Evolutionary conservation across 2,797 vertebrate genomes (phyloP), one percentile per base, ranked within the genome.

Genomic region (Sarcoramphus papa): DNA sequence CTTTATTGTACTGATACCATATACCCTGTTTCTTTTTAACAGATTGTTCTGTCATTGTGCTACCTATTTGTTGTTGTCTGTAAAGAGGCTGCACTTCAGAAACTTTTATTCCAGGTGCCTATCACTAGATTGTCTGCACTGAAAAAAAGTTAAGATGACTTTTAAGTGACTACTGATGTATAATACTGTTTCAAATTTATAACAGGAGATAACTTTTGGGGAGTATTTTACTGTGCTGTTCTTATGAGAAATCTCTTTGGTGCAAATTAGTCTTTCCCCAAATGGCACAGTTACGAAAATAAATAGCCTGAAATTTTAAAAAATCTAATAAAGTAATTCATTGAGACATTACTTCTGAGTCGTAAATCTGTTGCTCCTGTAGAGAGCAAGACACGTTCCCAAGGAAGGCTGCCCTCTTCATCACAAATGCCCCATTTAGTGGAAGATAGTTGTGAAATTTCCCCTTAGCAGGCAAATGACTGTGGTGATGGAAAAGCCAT

Each of bases 311-410:
- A 74, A 59, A 20, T 37, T 64, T 6, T 8, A 50, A 65, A 45
- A 79, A 56, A 23, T 33, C 48, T 56, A 91, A 63, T 51, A 20
- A 70, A 62, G 10, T 62, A 62, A 77, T 37, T 70, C 1, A 62
- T 77, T 91, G 53, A 80, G 56, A 40, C 11, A 15, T 83, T 68
- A 80, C 43, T 80, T 82, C 33, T 62, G n/a, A 78, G 37, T 72
- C 3, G 8, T 16, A 27, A 75, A 84, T 67, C 50, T 81, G 14
- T 63, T 64, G 50, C 5, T 59, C 14, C 65, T 69, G 54, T 51
- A 81, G 63, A 57, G 16, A 48, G 0, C 0, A 15, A 20, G 6
- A 41, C 31, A 14, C 0, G 0, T 31, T 59, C 30, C 40, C 40
- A 65, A 63, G 47, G 63, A 91, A 69, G 35, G 21, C 54, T 68